phyloP scores from a whole-genome alignment of 2,797 vertebrate species.

The Streptopelia turtur region DNA sequence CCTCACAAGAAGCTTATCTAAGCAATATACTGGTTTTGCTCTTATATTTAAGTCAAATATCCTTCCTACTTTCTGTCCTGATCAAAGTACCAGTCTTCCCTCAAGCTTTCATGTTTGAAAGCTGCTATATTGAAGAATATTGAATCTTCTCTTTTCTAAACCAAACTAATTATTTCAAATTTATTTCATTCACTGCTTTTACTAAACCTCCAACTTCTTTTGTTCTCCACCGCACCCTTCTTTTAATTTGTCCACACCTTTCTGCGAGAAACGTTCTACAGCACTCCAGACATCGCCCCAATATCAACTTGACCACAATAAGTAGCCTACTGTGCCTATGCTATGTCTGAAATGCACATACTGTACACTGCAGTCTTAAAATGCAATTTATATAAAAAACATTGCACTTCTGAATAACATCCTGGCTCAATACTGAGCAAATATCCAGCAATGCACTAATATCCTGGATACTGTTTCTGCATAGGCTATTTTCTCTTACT shows the following conservation, averaged over 20 bases:
- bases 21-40: background rate
- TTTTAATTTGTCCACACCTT: background rate
- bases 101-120: background rate
- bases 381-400: background rate
- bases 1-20: background rate
- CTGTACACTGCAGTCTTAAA: background rate
- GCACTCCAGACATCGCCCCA: background rate
- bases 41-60: background rate
- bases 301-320: background rate
- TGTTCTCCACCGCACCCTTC: background rate
- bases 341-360: background rate
- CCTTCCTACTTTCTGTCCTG: background rate
- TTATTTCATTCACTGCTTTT: background rate
- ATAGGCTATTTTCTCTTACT: background rate
- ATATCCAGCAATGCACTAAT: background rate
- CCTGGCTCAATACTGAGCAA: background rate
- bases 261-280: background rate
- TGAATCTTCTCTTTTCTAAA: background rate
- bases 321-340: background rate
- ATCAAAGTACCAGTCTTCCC: background rate
- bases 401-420: background rate
- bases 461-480: background rate
- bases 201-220: background rate
- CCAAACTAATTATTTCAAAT: background rate
- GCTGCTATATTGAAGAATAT: background rate